Base-by-base conservation (phyloP, 2,888 invertebrate genomes). In the Diplolepis rosae region DNA sequence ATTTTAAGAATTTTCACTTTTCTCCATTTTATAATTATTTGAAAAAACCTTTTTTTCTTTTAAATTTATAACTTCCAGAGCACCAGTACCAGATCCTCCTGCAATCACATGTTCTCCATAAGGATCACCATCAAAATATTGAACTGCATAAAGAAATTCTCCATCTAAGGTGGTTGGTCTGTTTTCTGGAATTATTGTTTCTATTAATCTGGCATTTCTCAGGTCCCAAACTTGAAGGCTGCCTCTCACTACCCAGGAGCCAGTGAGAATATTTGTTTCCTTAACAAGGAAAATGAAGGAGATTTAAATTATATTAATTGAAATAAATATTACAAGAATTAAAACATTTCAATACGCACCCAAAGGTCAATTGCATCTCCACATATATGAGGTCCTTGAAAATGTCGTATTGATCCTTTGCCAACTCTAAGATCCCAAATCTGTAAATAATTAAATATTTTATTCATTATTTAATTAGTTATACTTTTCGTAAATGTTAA, bases 201-300 rank as follows among this genome's bases (percentile, higher is more conserved):
- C 89, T 11, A 91, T 76, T 42, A 90, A 84, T 81, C 90, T 91
- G 71, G 89, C 90, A 1, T 90, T 90, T 5, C 84, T 86, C 48
- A 92, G 76, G 74, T 92, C 92, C 92, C 92, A 92, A 0, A 91
- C 79, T 35, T 90, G 89, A 0, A 92, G 83, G 22, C 91, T 91
- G 51, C 91, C 90, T 1, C 90, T 90, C 0, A 91, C 89, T 51
- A 89, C 87, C 92, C 92, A 92, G 39, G 92, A 92, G 1, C 92
- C 92, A 0, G 90, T 90, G 39, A 92, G 76, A 71, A 91, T 89
- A 3, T 89, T 87, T 32, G 90, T 88, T 71, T 91, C 90, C 92
- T 92, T 69, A 0, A 68, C 24, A 30, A 56, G 28, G 66, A 66
- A 65, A 35, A 11, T 15, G 30, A 65, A 5, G n/a, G 68, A 7